Evolutionary conservation across 2,113 vertebrate genomes (phyloP).

Genomic region (Atractosteus spatula): DNA sequence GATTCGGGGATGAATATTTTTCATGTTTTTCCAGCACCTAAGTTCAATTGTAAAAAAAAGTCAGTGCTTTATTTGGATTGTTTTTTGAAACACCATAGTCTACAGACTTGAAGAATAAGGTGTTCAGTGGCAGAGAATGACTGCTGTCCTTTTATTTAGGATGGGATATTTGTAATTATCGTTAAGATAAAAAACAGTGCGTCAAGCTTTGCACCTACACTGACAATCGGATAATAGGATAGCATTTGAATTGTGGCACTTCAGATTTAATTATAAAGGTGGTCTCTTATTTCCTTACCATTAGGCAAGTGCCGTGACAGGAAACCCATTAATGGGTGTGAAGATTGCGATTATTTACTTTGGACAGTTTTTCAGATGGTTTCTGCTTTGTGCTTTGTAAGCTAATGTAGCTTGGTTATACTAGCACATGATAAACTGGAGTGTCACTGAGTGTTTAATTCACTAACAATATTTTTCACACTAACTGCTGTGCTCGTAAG

Average conservation of each 20-base stretch:
- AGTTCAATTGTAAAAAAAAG: no score
- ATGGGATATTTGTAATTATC: slow-evolving; percentile 25
- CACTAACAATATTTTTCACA: no score
- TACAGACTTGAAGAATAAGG: no score
- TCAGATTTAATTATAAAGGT: slow-evolving; percentile 27
- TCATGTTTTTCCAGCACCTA: no score
- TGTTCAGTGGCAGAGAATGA: neutral
- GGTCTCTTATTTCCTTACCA: slow-evolving; percentile 11
- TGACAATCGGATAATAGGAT: slow-evolving; percentile 32
- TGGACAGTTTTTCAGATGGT: slow-evolving; percentile 1
- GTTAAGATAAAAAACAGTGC: slow-evolving; percentile 26
- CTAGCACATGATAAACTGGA: no score
- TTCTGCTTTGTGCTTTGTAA: no score
- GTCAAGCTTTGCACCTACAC: slow-evolving; percentile 13
- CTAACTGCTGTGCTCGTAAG: no score
- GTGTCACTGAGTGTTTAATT: no score
- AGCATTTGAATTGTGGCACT: slow-evolving; percentile 32
- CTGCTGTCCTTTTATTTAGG: slow-evolving; percentile 15
- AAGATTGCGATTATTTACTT: slow-evolving; percentile 25
- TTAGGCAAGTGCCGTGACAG: slow-evolving; percentile 17
- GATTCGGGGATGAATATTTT: no score
- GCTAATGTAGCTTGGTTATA: no score
- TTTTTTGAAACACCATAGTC: no score
- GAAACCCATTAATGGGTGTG: slow-evolving; percentile 30
- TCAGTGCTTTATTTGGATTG: no score